These are phyloP conservation scores for Urocitellus parryii DNA, from an alignment of 2,113 vertebrate genomes.

Conservation along the genomic window DNA sequence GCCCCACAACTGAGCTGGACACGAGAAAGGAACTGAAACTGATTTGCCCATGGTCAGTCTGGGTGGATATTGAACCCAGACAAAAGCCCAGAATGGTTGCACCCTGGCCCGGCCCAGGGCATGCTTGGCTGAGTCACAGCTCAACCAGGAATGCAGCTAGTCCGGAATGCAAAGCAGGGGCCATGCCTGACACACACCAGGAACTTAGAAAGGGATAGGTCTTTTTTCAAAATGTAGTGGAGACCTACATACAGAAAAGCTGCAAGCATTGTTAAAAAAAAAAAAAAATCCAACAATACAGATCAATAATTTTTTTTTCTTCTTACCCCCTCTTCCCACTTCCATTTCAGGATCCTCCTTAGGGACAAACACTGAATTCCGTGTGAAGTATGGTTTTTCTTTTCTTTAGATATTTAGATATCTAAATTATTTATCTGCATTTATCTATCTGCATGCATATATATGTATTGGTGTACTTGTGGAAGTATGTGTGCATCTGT, in stretches of 20 bases:
- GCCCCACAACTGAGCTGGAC: neutral
- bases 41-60: neutral
- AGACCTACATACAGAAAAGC: neutral
- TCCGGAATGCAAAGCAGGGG: slow-evolving; percentile 62
- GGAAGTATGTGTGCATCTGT: neutral
- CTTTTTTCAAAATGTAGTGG: neutral
- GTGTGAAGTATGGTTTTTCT: neutral
- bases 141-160: slow-evolving; percentile 62
- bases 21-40: slow-evolving; percentile 9
- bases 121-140: slow-evolving; percentile 38
- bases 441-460: neutral
- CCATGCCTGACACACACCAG: neutral
- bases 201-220: neutral
- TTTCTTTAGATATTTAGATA: neutral
- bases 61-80: neutral
- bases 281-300: neutral
- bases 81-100: neutral
- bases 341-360: neutral
- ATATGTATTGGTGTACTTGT: neutral
- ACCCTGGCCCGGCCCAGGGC: neutral
- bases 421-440: neutral
- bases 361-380: neutral
- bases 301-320: slow-evolving; percentile 33
- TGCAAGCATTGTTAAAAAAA: neutral
- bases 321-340: neutral